A percentile compares a stretch with the other conserved stretches of the same genome.
phyloP scores from a whole-genome alignment of 2,797 vertebrate species.

The Hylomyscus alleni region DNA sequence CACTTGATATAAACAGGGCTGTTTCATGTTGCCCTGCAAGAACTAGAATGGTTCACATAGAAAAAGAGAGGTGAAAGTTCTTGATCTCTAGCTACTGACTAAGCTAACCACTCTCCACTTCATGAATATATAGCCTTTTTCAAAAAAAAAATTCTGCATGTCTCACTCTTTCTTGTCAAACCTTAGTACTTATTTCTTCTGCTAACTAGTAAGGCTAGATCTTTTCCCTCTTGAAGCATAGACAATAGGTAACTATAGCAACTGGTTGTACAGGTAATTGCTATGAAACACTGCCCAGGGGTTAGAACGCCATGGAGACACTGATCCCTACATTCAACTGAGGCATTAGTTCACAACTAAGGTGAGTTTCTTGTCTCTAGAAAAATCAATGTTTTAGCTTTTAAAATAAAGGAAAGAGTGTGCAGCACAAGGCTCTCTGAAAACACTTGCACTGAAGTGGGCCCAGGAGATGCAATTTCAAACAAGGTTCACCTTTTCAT shows the following conservation, averaged over 20 bases:
- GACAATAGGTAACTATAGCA: constrained; percentile 78
- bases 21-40: not conserved
- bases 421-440: constrained; percentile 55
- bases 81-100: not conserved
- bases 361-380: constrained; percentile 69
- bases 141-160: not conserved
- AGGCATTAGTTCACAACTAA: constrained; percentile 74
- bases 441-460: constrained; percentile 61
- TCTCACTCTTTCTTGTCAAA: constrained; percentile 25
- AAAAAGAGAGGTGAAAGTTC: not conserved
- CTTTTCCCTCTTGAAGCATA: constrained; percentile 64
- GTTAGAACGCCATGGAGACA: constrained; percentile 72
- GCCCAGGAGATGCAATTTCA: constrained; percentile 71
- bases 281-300: constrained; percentile 60
- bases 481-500: constrained; percentile 73
- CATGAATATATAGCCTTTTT: not conserved
- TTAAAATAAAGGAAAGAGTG: constrained; percentile 71
- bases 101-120: not conserved
- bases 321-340: constrained; percentile 21
- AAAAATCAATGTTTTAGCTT: constrained; percentile 75
- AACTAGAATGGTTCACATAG: not conserved
- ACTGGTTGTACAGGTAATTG: constrained; percentile 67
- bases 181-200: constrained; percentile 49
- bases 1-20: not conserved
- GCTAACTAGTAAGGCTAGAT: constrained; percentile 32